Percentiles rank a stretch among this genome's conserved stretches.
phyloP scores from a whole-genome alignment of 2,113 vertebrate genomes.

The Meriones unguiculatus region DNA sequence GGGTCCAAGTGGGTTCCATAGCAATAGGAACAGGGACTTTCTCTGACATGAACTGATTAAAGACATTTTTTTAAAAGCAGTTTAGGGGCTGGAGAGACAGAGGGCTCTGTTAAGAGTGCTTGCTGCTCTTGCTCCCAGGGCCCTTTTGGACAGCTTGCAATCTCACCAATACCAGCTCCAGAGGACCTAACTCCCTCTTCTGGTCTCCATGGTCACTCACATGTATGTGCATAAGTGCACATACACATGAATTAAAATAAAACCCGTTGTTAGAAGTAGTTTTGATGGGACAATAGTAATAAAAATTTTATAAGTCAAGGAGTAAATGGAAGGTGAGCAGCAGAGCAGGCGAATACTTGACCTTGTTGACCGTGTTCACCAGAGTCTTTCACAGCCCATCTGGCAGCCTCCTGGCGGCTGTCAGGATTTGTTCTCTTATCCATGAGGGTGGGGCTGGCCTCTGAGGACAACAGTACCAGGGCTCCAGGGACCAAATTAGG shows the following conservation, averaged over 20 bases:
- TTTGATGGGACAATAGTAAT: not conserved
- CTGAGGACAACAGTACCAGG: not conserved
- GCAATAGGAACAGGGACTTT: no score
- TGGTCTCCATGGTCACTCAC: not conserved
- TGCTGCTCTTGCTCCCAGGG: not conserved
- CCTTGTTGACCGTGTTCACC: not conserved
- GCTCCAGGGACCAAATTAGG: not conserved
- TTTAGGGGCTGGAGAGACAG: not conserved
- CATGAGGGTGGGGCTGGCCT: not conserved
- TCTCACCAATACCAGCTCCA: not conserved
- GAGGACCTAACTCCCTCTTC: not conserved
- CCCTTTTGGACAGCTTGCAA: not conserved
- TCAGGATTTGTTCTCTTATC: rapidly evolving
- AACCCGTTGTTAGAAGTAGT: not conserved
- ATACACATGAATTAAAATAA: not conserved
- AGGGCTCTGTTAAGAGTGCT: not conserved
- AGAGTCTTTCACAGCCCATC: not conserved
- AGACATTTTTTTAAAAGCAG: not conserved
- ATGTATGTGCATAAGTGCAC: not conserved
- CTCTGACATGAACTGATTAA: no score
- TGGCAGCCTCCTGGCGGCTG: conserved; percentile 57
- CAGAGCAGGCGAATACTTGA: not conserved
- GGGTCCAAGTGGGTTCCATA: no score
- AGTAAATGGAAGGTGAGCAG: not conserved
- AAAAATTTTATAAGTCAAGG: not conserved